Conservation (phyloP, 2,797 vertebrate species). For the Rhinoraja longicauda region DNA sequence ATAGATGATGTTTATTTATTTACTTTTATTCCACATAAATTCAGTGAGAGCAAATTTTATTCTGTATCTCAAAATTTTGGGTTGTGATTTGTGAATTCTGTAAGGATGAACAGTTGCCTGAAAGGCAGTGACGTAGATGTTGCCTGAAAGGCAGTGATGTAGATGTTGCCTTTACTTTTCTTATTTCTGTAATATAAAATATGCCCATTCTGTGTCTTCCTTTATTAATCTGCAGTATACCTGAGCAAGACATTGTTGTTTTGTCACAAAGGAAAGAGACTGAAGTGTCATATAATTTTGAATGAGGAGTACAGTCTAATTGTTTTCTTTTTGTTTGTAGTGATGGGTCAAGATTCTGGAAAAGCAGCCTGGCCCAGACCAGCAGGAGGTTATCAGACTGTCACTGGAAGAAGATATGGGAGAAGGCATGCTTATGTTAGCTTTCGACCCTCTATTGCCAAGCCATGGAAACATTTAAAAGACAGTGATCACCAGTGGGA, state of each 20-base stretch:
- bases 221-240: background rate
- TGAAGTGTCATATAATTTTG: background rate
- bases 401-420: conserved; percentile 60
- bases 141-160: too few species aligned
- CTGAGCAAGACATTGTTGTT: too few species aligned
- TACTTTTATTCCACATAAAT: too few species aligned
- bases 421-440: conserved; percentile 57
- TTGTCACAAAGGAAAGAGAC: background rate
- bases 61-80: too few species aligned
- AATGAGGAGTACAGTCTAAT: background rate
- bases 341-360: conserved; percentile 64
- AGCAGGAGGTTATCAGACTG: conserved; percentile 56
- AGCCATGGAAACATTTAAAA: conserved; percentile 50
- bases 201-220: background rate
- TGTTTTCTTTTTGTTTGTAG: conserved; percentile 46
- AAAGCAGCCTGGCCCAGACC: conserved; percentile 60
- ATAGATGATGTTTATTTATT: too few species aligned
- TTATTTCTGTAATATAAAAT: background rate
- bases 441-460: conserved; percentile 57
- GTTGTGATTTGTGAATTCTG: too few species aligned
- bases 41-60: too few species aligned
- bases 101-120: too few species aligned
- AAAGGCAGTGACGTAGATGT: too few species aligned
- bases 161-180: background rate
- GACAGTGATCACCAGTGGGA: conserved; percentile 47